Conservation (phyloP, 2,888 invertebrate species). For the Pyrrhia umbra region DNA sequence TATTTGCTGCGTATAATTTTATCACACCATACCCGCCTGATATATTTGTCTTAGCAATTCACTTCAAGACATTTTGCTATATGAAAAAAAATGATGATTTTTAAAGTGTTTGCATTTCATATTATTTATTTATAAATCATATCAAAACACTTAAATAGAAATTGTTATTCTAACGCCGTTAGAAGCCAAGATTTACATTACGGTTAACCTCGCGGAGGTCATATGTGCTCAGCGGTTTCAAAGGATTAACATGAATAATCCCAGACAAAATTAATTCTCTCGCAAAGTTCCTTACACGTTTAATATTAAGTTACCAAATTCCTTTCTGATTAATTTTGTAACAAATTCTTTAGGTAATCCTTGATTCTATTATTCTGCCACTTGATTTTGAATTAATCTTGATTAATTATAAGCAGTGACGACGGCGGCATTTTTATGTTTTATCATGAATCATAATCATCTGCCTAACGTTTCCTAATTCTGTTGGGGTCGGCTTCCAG, state of each 20-base stretch:
- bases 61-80: not conserved
- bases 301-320: slow-evolving; percentile 7
- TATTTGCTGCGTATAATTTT: not conserved
- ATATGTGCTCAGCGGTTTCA: slow-evolving; percentile 11
- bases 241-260: slow-evolving; percentile 31
- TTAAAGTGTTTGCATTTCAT: too few relatives aligned
- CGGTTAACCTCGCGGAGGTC: slow-evolving; percentile 14
- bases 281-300: slow-evolving; percentile 12
- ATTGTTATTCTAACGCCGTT: slow-evolving; percentile 3
- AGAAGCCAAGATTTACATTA: slow-evolving; percentile 7
- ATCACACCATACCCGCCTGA: slow-evolving; percentile 3
- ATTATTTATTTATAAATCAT: too few relatives aligned
- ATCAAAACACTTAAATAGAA: not conserved
- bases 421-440: too few relatives aligned
- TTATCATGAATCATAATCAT: too few relatives aligned
- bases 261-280: slow-evolving; percentile 12
- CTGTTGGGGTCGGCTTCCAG: too few relatives aligned
- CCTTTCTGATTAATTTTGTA: not conserved
- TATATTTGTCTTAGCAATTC: slow-evolving; percentile 22
- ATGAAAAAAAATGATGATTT: not conserved
- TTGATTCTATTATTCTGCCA: not conserved
- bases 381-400: not conserved
- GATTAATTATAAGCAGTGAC: too few relatives aligned
- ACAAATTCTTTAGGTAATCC: not conserved
- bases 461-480: too few relatives aligned